A percentile compares a stretch with the other conserved stretches of the same genome.
These are phyloP conservation scores for Micrasema minimum DNA, from an alignment of 1,140 invertebrate species.

Conservation along the genomic window DNA sequence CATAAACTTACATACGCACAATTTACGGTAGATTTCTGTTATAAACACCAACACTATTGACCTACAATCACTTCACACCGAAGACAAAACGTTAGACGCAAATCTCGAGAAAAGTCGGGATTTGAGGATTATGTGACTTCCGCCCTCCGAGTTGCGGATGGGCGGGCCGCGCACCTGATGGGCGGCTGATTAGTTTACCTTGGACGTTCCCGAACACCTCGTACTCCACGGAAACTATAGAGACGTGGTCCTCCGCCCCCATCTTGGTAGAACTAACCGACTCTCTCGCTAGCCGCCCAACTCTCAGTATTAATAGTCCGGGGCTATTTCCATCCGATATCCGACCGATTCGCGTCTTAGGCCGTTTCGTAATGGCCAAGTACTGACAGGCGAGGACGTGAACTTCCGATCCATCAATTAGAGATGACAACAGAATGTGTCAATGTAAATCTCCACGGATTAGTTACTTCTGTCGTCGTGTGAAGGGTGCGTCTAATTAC, in stretches of 20 bases:
- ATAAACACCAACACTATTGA: not conserved
- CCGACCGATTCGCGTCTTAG: conserved; percentile 3
- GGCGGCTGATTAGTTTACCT: conserved; percentile 68
- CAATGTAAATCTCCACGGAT: conserved; percentile 14
- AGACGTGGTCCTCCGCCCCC: conserved; percentile 70
- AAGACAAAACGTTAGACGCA: not conserved
- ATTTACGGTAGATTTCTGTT: too few species aligned
- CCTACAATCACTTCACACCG: conserved; percentile 1
- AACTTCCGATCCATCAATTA: conserved; percentile 31
- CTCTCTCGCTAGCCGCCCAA: not conserved
- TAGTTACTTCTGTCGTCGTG: not conserved
- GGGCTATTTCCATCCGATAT: conserved; percentile 19
- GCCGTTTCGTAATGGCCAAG: conserved; percentile 13
- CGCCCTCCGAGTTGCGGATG: not conserved
- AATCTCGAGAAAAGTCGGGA: too few species aligned
- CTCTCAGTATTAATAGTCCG: conserved; percentile 31
- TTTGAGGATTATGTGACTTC: not conserved
- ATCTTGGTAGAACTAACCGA: conserved; percentile 57
- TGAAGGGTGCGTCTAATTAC: too few species aligned
- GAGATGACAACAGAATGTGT: conserved; percentile 10
- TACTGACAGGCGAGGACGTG: conserved; percentile 9
- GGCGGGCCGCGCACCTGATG: not conserved
- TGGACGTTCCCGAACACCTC: conserved; percentile 90
- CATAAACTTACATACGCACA: not conserved
- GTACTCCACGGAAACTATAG: conserved; percentile 83